Evolutionary conservation across 92 coral and sea anemone genomes (phyloP), one percentile per base, ranked within the genome.

Genomic region (Umimayanthus chanpuru): DNA sequence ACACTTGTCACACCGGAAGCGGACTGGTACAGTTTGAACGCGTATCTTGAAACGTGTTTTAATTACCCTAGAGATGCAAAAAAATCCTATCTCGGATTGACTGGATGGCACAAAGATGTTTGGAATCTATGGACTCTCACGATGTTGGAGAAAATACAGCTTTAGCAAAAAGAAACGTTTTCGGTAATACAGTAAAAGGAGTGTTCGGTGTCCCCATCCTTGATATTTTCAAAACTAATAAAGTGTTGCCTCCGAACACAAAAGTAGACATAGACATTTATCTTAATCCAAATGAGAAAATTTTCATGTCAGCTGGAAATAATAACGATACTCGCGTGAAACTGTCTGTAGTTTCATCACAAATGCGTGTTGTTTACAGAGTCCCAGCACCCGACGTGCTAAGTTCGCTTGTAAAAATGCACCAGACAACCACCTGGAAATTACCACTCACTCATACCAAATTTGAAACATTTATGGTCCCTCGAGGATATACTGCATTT

Each of bases 11-110:
- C 92, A 3, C 82, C 84, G 5, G 89, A 89, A 40, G 70, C 74
- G n/a, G 89, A 89, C 47, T 75, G 76, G 15, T 82, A 89, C 73
- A 81, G 86, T 8, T 66, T 82, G 79, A 89, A 89, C 53, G 85
- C 85, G 16, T 78, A 66, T 76, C 47, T 47, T 65, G 85, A 89
- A 49, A 85, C 88, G 26, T 11, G 73, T 25, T 79, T 77, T 3
- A 82, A 82, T 14, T 89, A 80, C 23, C 49, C 75, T 11, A 86
- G 75, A 9, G 87, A 89, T 18, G 88, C 81, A 28, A 81, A 70
- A 47, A 55, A 81, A 56, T 82, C 91, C 8, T 82, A 81, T 38
- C 55, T 82, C 41, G 40, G 81, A 0, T 73, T 72, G 61, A 20
- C 85, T 9, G 40, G 82, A 21, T 82, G 81, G 74, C 32, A 72